phyloP scores from a whole-genome alignment of 2,797 vertebrate genomes.

The Pseudochromis fuscus region DNA sequence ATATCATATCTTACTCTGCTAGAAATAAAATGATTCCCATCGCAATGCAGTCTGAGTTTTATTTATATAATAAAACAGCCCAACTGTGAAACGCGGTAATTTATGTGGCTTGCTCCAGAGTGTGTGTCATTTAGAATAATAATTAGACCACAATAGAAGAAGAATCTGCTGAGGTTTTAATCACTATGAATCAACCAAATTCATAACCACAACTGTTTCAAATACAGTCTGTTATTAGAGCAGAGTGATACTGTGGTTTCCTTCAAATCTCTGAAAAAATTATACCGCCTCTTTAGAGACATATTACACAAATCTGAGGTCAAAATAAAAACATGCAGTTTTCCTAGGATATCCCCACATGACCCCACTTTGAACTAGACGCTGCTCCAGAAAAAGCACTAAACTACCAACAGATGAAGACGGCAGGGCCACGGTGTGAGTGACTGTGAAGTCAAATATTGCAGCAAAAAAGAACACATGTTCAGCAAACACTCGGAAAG shows the following conservation, averaged over 20 bases:
- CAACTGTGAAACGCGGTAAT: conserved; percentile 35
- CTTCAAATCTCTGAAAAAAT: conserved; percentile 14
- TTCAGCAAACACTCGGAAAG: conserved; percentile 18
- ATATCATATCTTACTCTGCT: neutral
- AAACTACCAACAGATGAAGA: conserved; percentile 7
- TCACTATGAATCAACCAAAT: conserved; percentile 47
- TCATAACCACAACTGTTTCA: conserved; percentile 21
- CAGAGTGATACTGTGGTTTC: conserved; percentile 2
- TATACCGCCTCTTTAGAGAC: conserved; percentile 1
- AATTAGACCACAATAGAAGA: conserved; percentile 41
- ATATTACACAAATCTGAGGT: conserved; percentile 18
- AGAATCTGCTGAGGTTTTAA: conserved; percentile 42
- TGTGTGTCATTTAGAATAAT: conserved; percentile 53
- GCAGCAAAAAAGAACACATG: conserved; percentile 7
- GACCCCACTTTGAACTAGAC: conserved; percentile 28
- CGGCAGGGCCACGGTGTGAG: neutral
- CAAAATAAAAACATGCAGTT: conserved; percentile 27
- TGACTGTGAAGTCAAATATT: conserved; percentile 6
- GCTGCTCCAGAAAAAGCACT: neutral
- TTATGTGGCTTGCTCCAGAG: conserved; percentile 17
- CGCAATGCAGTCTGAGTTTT: neutral
- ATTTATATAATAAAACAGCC: conserved; percentile 15
- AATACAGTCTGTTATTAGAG: conserved; percentile 43
- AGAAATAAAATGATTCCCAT: neutral
- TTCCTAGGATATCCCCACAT: conserved; percentile 11